These are phyloP conservation scores for Homarus gammarus DNA, from an alignment of 2,888 invertebrate genomes.

Conservation along the genomic window DNA sequence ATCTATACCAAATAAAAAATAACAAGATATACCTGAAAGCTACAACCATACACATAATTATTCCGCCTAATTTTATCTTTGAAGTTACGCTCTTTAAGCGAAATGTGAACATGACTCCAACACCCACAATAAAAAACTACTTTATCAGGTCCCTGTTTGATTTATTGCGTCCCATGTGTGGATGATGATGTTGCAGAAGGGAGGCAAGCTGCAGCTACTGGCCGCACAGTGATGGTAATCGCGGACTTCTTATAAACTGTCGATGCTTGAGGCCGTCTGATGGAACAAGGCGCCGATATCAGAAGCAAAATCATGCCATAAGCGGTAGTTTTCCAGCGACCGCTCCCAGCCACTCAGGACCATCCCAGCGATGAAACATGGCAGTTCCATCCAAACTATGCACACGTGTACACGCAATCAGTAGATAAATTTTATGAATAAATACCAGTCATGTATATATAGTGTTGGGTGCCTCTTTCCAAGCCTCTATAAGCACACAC, in stretches of 20 bases:
- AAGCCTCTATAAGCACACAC: slow-evolving; percentile 16
- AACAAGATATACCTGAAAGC: too few species aligned
- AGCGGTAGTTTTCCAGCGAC: background rate
- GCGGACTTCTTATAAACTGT: background rate
- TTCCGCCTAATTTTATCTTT: too few species aligned
- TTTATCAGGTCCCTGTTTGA: background rate
- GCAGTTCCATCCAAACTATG: background rate
- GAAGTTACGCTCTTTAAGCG: too few species aligned
- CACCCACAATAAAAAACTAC: background rate
- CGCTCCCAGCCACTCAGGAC: slow-evolving; percentile 30
- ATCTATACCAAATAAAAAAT: too few species aligned
- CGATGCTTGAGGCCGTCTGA: background rate
- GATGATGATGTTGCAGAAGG: background rate
- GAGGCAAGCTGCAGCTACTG: background rate
- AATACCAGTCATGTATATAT: too few species aligned
- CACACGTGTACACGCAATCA: background rate
- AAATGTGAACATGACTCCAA: too few species aligned
- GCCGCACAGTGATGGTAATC: background rate
- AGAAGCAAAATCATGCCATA: background rate
- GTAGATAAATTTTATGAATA: too few species aligned
- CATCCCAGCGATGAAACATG: slow-evolving; percentile 3
- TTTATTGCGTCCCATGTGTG: background rate
- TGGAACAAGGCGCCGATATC: background rate
- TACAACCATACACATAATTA: too few species aligned
- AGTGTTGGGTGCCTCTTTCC: background rate